phyloP scores from a whole-genome alignment of 2,113 vertebrate species.

The Podarcis raffonei region DNA sequence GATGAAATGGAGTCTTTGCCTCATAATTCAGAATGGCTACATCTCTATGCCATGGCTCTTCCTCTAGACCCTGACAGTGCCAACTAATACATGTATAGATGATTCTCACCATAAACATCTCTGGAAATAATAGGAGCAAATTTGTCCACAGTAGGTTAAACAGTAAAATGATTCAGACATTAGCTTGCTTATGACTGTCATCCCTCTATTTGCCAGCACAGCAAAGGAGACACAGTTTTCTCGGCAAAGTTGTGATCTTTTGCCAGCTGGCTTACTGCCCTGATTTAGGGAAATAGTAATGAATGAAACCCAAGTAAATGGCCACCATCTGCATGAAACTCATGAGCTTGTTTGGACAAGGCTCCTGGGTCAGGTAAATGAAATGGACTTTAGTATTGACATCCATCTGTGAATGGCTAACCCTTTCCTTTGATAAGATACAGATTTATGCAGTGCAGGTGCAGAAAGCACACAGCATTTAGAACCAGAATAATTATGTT shows the following conservation, averaged over 20 bases:
- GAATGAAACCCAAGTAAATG: constrained; percentile 79
- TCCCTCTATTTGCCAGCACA: constrained; percentile 48
- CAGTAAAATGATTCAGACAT: constrained; percentile 40
- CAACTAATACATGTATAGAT: not conserved
- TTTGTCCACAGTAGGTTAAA: constrained; percentile 26
- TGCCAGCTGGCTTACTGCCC: constrained; percentile 74
- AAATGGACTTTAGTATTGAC: constrained; percentile 70
- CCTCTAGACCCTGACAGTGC: not conserved
- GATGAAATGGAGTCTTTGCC: accelerated
- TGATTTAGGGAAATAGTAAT: constrained; percentile 69
- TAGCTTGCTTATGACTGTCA: constrained; percentile 28
- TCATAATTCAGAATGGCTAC: not conserved
- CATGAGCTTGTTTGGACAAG: constrained; percentile 77
- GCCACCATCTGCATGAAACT: constrained; percentile 83
- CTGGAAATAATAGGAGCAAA: constrained; percentile 19
- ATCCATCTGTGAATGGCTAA: constrained; percentile 58
- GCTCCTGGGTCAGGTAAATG: constrained; percentile 75
- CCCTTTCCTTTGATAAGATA: constrained; percentile 12
- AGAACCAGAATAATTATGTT: not conserved
- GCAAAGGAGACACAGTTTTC: constrained; percentile 58
- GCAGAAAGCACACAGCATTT: constrained; percentile 34
- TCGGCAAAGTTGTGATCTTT: constrained; percentile 32
- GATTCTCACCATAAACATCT: not conserved
- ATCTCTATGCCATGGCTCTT: not conserved
- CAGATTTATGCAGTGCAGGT: constrained; percentile 46